Evolutionary conservation across 1,140 invertebrate species (phyloP), one percentile per base, ranked within the genome.

Genomic region (Macrobrachium rosenbergii): DNA sequence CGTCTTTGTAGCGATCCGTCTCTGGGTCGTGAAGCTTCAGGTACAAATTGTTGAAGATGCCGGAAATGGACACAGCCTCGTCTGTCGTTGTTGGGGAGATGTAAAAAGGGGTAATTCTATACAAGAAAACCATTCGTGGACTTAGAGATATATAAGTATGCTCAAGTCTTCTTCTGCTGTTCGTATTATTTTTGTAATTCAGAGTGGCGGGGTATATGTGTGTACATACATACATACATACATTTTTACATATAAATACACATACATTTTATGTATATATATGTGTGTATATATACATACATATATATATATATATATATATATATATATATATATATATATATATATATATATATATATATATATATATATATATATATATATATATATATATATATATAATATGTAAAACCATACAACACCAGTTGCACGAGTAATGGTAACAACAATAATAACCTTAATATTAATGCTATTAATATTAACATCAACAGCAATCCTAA

Each of bases 41-140:
- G 84, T 91, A 91, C 78, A 91, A 62, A 82, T 91, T 90, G 85
- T 91, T 91, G 88, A 91, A 91, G 60, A 88, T 88, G n/a, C 90
- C 90, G 17, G 89, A 90, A 7, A 88, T 83, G 19, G 69, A 78
- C 7, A 91, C 90, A 19, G 88, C 88, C 2, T 89, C 79, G 59
- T 85, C 90, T 90, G 79, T 60, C 62, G 72, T 21, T 62, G 64
- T 17, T 23, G 21, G 52, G 5, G 17, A 69, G 79, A 28, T 12
- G 12, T 19, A 60, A 52, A n/a, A 43, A 59, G 19, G 0, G 58
- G 43, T 19, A n/a, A 72, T 0, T 19, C 11, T 23, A 16, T 72
- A 12, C 28, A 10, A 59, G 64, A 3, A 11, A 10, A 52, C 5
- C 1, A 19, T 16, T n/a, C 19, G 11, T 52, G 52, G 52, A 10